Percentiles rank a stretch among this genome's conserved stretches.
Evolutionary conservation across 1,140 invertebrate species (phyloP).

Genomic region (Drosophila neocordata): DNA sequence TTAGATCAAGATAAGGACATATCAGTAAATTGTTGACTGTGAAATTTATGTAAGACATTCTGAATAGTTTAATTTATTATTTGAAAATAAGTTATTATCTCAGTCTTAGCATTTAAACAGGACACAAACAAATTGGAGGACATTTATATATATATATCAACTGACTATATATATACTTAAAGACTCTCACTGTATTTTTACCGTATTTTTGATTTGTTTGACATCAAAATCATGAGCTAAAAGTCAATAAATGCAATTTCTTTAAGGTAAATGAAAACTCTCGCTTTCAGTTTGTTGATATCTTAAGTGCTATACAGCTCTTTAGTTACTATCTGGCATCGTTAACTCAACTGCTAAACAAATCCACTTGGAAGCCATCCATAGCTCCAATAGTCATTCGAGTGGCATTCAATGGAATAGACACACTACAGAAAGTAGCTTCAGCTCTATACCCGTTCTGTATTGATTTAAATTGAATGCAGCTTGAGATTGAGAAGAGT

Average conservation of each 20-base stretch:
- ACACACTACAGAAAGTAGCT: constrained; percentile 31
- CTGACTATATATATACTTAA: too few relatives aligned
- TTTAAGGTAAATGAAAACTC: not conserved
- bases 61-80: too few relatives aligned
- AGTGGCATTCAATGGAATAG: constrained; percentile 55
- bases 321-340: constrained; percentile 22
- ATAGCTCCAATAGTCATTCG: constrained; percentile 47
- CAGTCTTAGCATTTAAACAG: too few relatives aligned
- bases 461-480: constrained; percentile 76
- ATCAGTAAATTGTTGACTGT: too few relatives aligned
- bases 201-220: not conserved
- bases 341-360: constrained; percentile 67
- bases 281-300: not conserved
- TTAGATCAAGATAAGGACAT: too few relatives aligned
- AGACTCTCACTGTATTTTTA: too few relatives aligned
- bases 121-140: too few relatives aligned
- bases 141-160: too few relatives aligned
- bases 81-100: too few relatives aligned
- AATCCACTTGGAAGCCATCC: constrained; percentile 53
- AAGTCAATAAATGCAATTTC: not conserved
- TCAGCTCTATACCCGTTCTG: constrained; percentile 26
- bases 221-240: not conserved
- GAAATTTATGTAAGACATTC: too few relatives aligned
- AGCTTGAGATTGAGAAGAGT: constrained; percentile 43
- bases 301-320: constrained; percentile 7